Conservation (phyloP, 2,888 invertebrate species). For the Oxycera nigricornis region DNA sequence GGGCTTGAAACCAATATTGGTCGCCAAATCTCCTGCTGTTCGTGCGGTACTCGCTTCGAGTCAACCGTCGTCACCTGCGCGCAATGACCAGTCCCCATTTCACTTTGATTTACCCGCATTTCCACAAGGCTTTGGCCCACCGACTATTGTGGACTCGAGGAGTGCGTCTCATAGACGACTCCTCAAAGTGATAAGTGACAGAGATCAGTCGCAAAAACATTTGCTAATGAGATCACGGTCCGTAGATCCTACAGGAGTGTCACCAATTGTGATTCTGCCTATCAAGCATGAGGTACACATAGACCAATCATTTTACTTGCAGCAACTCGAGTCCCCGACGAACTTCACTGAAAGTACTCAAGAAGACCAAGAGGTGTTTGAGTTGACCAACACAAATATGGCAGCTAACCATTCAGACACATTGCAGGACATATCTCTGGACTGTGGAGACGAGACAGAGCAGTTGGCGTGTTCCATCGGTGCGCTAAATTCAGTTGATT, state of each 20-base stretch:
- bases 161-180: conserved; percentile 38
- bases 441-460: conserved; percentile 62
- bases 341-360: conserved; percentile 52
- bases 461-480: conserved; percentile 67
- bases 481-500: conserved; percentile 69
- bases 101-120: conserved; percentile 58
- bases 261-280: neutral
- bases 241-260: conserved; percentile 5
- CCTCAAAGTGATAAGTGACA: conserved; percentile 45
- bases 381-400: conserved; percentile 62
- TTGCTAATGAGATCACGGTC: conserved; percentile 25
- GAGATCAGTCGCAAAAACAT: conserved; percentile 43
- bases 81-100: conserved; percentile 68
- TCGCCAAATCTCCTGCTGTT: conserved; percentile 70
- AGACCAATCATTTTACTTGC: neutral
- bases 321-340: conserved; percentile 42
- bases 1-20: conserved; percentile 60
- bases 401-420: conserved; percentile 45
- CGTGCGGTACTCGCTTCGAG: conserved; percentile 67
- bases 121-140: neutral
- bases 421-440: conserved; percentile 49
- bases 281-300: conserved; percentile 25
- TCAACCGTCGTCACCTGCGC: conserved; percentile 75
- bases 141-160: neutral
- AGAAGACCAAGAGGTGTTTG: conserved; percentile 66